Evolutionary conservation across 2,113 vertebrate species (phyloP).

Genomic region (Leiothrix lutea): DNA sequence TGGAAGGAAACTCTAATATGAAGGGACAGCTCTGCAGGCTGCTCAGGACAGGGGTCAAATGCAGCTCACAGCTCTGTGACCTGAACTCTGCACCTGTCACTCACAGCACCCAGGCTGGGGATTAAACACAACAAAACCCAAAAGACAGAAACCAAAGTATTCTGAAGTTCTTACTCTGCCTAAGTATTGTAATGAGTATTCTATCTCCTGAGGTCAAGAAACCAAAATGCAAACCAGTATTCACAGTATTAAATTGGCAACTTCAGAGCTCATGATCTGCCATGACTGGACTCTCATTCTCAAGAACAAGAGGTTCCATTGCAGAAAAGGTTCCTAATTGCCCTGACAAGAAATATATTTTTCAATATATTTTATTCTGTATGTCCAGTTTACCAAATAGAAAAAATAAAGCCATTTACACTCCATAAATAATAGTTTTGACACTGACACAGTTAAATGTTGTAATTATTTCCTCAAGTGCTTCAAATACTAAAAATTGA

Average conservation of each 20-base stretch:
- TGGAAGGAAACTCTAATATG: too few relatives aligned
- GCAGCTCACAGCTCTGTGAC: not conserved
- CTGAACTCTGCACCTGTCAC: not conserved
- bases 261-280: not conserved
- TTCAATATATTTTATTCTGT: not conserved
- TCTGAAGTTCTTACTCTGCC: not conserved
- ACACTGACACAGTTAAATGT: not conserved
- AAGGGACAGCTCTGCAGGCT: not conserved
- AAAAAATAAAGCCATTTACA: not conserved
- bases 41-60: not conserved
- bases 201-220: not conserved
- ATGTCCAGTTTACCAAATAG: not conserved
- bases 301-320: not conserved
- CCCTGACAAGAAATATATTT: not conserved
- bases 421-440: not conserved
- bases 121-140: not conserved
- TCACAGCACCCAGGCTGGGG: not conserved
- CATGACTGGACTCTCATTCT: not conserved
- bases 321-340: not conserved
- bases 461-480: not conserved
- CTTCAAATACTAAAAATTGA: not conserved
- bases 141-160: not conserved
- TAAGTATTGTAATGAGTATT: not conserved
- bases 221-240: not conserved
- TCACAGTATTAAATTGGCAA: not conserved